phyloP scores from a whole-genome alignment of 2,888 invertebrate genomes.

The Clitarchus hookeri region DNA sequence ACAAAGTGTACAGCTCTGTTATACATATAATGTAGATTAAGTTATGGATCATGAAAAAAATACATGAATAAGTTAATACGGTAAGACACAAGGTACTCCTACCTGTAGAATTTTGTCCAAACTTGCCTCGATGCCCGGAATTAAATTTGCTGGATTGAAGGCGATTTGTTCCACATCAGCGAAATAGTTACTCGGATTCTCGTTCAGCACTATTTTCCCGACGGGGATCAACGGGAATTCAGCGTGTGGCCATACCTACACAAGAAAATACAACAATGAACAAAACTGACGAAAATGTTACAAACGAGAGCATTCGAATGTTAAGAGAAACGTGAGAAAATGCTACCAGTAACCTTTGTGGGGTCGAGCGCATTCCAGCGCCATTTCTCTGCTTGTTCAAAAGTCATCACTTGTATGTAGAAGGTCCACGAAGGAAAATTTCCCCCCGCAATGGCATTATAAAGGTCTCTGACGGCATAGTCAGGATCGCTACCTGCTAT shows the following conservation, averaged over 20 bases:
- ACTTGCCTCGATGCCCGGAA: constrained; percentile 60
- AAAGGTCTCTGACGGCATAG: constrained; percentile 27
- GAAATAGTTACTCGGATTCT: constrained; percentile 59
- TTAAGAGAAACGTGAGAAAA: too few relatives aligned
- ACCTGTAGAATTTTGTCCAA: constrained; percentile 60
- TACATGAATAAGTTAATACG: too few relatives aligned
- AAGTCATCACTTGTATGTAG: not conserved
- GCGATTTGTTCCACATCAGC: constrained; percentile 59
- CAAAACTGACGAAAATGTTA: too few relatives aligned
- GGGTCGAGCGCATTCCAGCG: not conserved
- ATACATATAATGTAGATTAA: too few relatives aligned
- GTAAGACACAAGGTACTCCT: too few relatives aligned
- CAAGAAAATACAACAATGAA: not conserved
- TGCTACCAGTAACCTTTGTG: too few relatives aligned
- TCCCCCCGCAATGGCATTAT: constrained; percentile 20
- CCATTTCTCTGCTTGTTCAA: not conserved
- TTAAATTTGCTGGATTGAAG: constrained; percentile 56
- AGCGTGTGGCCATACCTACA: constrained; percentile 25
- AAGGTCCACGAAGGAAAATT: constrained; percentile 20
- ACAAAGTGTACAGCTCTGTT: too few relatives aligned
- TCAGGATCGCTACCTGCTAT: too few relatives aligned
- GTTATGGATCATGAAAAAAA: too few relatives aligned
- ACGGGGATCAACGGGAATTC: constrained; percentile 56
- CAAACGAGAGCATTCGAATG: too few relatives aligned
- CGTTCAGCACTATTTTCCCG: constrained; percentile 57